Evolutionary conservation across 2,113 vertebrate species (phyloP), one percentile per base, ranked within the genome.

Genomic region (Lepus europaeus): DNA sequence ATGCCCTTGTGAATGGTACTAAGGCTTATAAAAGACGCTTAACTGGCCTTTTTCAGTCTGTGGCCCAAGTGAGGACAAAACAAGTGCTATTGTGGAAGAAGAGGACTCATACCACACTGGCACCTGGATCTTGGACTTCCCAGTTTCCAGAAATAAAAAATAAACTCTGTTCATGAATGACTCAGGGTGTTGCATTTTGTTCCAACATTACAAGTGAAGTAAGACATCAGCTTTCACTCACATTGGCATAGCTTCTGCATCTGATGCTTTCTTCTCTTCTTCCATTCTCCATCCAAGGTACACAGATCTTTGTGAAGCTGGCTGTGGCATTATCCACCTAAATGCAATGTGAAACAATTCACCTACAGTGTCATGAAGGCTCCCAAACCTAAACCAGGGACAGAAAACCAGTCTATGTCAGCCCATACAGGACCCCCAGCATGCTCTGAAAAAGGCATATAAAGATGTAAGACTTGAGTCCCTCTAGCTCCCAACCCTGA

Each of bases 241-340:
- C 1, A 5, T 20, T 19, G 59, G 22, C 6, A 5, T 13, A 64
- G 49, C 19, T 6, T 10, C 64, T 23, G 2, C 0, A 23, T 31
- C 83, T 33, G 9, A 14, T 22, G 29, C 25, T 7, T 63, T 59
- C 59, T 92, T 22, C 45, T 59, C 51, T 68, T 76, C 36, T 66
- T 83, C 22, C 53, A 25, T 27, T n/a, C 13, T 2, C 31, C 33
- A 33, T 78, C n/a, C 0, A 2, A 73, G 68, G 39, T 6, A 29
- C 3, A 49, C 33, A 56, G 45, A 14, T 7, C 11, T 79, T 88
- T 16, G 2, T 56, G 33, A 89, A 56, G 39, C 59, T 78, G n/a
- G 56, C 59, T 20, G 23, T 9, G 20, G 63, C 8, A 36, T 64
- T 27, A 56, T n/a, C 13, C 73, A 69, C 39, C 74, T 86, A 29